These are phyloP conservation scores for Melanotaenia parkinsoni DNA, from an alignment of 2,797 vertebrate genomes.

Conservation along the genomic window DNA sequence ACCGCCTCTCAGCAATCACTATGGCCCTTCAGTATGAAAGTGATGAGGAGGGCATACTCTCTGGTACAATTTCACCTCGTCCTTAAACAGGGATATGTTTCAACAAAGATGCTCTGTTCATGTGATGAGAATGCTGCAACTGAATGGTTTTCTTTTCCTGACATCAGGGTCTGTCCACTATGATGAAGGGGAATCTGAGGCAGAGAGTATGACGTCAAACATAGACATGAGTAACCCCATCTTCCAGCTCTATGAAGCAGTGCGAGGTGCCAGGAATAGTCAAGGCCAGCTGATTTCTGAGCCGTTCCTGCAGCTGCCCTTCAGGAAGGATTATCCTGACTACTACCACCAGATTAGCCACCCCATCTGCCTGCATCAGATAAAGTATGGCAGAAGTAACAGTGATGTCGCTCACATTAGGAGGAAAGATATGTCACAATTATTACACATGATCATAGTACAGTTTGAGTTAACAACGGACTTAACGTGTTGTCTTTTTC, in stretches of 20 bases:
- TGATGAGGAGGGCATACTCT: constrained; percentile 95
- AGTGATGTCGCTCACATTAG: not conserved
- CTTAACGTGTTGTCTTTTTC: not conserved
- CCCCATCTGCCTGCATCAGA: constrained; percentile 93
- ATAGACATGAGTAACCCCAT: constrained; percentile 95
- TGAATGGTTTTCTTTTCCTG: not conserved
- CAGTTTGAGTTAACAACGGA: not conserved
- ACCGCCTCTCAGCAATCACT: constrained; percentile 95
- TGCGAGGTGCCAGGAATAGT: constrained; percentile 93
- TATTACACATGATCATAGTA: not conserved
- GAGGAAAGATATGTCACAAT: not conserved
- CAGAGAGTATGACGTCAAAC: constrained; percentile 94
- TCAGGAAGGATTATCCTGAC: constrained; percentile 97
- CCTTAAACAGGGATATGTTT: not conserved
- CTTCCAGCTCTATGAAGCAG: constrained; percentile 95
- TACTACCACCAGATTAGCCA: constrained; percentile 97
- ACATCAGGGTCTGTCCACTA: constrained; percentile 90
- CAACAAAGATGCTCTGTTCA: not conserved
- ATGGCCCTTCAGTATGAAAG: constrained; percentile 98
- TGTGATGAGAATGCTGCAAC: not conserved
- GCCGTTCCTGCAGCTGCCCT: constrained; percentile 96
- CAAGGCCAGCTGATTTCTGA: constrained; percentile 97
- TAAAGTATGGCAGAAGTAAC: constrained; percentile 85
- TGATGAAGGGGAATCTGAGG: constrained; percentile 96
- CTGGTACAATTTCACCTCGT: constrained; percentile 80